These are phyloP conservation scores for Micropoecilia bifurca DNA, from an alignment of 2,797 vertebrate genomes.

Conservation along the genomic window DNA sequence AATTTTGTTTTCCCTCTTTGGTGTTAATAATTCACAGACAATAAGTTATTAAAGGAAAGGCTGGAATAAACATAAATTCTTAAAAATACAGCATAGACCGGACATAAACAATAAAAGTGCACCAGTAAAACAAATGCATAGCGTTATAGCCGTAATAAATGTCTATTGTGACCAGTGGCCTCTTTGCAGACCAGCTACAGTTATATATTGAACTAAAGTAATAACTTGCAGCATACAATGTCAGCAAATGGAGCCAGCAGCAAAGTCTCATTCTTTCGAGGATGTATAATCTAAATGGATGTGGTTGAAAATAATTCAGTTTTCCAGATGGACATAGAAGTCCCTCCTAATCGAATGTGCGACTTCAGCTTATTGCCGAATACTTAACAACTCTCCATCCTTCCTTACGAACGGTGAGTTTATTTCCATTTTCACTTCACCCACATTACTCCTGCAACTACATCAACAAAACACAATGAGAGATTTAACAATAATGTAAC, in stretches of 20 bases:
- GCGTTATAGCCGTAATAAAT: slow-evolving; percentile 17
- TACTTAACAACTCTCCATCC: slow-evolving; percentile 68
- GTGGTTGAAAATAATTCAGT: slow-evolving; percentile 72
- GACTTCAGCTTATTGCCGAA: slow-evolving; percentile 66
- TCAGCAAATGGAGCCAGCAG: slow-evolving; percentile 48
- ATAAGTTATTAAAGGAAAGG: slow-evolving; percentile 17
- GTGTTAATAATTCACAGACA: slow-evolving; percentile 46
- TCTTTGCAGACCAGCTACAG: not conserved
- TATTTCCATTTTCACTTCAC: slow-evolving; percentile 71
- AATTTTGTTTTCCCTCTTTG: slow-evolving; percentile 4
- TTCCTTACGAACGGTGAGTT: slow-evolving; percentile 58
- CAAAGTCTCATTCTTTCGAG: slow-evolving; percentile 59
- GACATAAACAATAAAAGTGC: not conserved
- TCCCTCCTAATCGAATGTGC: slow-evolving; percentile 70
- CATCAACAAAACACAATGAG: slow-evolving; percentile 27
- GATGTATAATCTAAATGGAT: slow-evolving; percentile 68
- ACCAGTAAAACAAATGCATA: not conserved
- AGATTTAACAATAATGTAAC: slow-evolving; percentile 13
- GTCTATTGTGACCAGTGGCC: slow-evolving; percentile 25
- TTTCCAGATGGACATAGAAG: slow-evolving; percentile 72
- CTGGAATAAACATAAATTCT: not conserved
- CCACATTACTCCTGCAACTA: slow-evolving; percentile 51
- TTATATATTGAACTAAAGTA: slow-evolving; percentile 14
- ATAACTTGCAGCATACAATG: slow-evolving; percentile 41
- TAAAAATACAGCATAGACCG: slow-evolving; percentile 9